These are phyloP conservation scores for Elaeidobius kamerunicus DNA, from an alignment of 2,888 invertebrate species.

Conservation along the genomic window DNA sequence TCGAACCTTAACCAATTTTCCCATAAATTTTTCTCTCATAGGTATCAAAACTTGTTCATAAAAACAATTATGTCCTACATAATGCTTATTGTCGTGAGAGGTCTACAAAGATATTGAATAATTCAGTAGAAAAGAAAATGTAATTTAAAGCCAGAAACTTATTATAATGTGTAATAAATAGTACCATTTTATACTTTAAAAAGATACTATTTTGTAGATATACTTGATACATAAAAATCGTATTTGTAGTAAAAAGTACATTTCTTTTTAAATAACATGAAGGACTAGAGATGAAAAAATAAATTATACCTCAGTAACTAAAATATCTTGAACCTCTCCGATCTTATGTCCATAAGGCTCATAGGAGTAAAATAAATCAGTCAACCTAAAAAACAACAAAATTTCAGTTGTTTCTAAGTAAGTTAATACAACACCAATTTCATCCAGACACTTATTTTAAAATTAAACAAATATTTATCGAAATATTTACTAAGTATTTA, in stretches of 20 bases:
- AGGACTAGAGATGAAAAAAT: too few relatives aligned
- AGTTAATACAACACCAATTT: too few relatives aligned
- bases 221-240: not conserved
- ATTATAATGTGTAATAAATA: too few relatives aligned
- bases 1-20: constrained; percentile 76
- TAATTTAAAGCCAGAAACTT: not conserved
- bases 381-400: constrained; percentile 43
- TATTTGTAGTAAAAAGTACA: too few relatives aligned
- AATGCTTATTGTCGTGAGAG: constrained; percentile 86
- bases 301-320: constrained; percentile 86
- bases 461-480: too few relatives aligned
- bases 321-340: constrained; percentile 68
- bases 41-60: constrained; percentile 93
- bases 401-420: not conserved
- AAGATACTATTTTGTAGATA: not conserved
- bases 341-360: constrained; percentile 73
- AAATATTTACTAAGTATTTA: too few relatives aligned
- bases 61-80: constrained; percentile 91
- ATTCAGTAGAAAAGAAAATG: not conserved
- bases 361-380: constrained; percentile 87
- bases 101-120: constrained; percentile 40
- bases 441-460: too few relatives aligned
- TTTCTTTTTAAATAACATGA: too few relatives aligned
- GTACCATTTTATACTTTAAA: not conserved
- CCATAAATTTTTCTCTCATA: constrained; percentile 72